Evolutionary conservation across 2,888 invertebrate species (phyloP), one percentile per base, ranked within the genome.

Genomic region (Diabrotica balteata): DNA sequence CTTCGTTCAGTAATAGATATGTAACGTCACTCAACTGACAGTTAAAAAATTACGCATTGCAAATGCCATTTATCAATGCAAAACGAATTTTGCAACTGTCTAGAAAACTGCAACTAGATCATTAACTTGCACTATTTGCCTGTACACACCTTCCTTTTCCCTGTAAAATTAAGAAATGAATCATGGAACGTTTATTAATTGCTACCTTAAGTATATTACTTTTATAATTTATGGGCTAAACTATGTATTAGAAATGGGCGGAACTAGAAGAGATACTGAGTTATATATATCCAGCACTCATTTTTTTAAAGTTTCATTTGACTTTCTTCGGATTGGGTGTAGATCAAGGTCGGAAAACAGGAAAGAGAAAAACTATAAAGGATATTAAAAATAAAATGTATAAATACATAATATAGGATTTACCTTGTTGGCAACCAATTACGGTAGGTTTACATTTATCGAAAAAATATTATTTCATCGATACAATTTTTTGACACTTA

Each of bases 161-260:
- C 59, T 62, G 51, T 45, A 52, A 46, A 62, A 62, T 69, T 59
- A 52, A 59, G 66, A 59, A 66, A 69, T 66, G 65, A 69, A 62
- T 69, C 69, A 66, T 54, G 46, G 58, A 58, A 44, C 49, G 51
- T 43, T 55, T 58, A 66, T 65, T 62, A 65, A 69, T 66, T 62
- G 63, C 65, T 66, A 59, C 54, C 61, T 66, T 51, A 58, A 67
- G 63, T 67, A 59, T 63, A 54, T 66, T 68, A 68, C 52, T 57
- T 64, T 44, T 49, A 61, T 66, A 59, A 69, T 66, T 66, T 66
- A 69, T 66, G 45, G 54, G 59, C 58, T 59, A 46, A 32, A 50
- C 52, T 49, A 10, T 50, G 59, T 62, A 69, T 69, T 66, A 69
- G 66, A 66, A 63, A 69, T 58, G 66, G 71, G 72, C 69, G 72